Evolutionary conservation across 1,140 invertebrate genomes (phyloP), one percentile per base, ranked within the genome.

Genomic region (Formica selysi): DNA sequence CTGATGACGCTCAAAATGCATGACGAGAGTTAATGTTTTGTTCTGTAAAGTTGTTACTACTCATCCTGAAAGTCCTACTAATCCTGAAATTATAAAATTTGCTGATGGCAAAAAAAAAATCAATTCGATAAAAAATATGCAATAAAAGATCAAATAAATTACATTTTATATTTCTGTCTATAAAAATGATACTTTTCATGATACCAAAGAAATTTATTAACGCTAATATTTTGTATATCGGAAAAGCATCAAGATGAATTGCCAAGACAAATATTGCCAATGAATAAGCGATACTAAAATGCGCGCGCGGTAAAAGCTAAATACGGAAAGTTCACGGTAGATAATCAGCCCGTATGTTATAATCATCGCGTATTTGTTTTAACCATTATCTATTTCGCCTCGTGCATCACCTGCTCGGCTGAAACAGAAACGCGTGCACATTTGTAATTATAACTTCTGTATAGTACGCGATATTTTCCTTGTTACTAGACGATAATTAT

Each of bases 341-440:
- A 94, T 94, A 94, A 94, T 94, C 93, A 92, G 86, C 94, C 94
- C 94, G 93, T 94, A 94, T 94, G 93, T 91, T 93, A 93, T 90
- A 94, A 94, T 94, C 92, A 89, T 89, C 89, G 78, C 89, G 93
- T 93, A 94, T 94, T 94, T 94, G 93, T 94, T 94, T 91, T 91
- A 94, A 78, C 73, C 90, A 93, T 93, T 94, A 94, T 93, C 92
- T 93, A 92, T 93, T 92, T 86, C 67, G 86, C 85, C 85, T 80
- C 76, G 79, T 87, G 91, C 91, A 92, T 93, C 93, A 94, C 94
- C 94, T 94, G 93, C 92, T 91, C 90, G 85, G 78, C 80, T 90
- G 92, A 93, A 92, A 73, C 89, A 78, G 85, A 88, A 85, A 88
- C 85, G 85, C 80, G 79, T 86, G 89, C 83, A 62, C 86, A 26